These are phyloP conservation scores for Agrotis exclamationis DNA, from an alignment of 2,888 invertebrate species.

Conservation along the genomic window DNA sequence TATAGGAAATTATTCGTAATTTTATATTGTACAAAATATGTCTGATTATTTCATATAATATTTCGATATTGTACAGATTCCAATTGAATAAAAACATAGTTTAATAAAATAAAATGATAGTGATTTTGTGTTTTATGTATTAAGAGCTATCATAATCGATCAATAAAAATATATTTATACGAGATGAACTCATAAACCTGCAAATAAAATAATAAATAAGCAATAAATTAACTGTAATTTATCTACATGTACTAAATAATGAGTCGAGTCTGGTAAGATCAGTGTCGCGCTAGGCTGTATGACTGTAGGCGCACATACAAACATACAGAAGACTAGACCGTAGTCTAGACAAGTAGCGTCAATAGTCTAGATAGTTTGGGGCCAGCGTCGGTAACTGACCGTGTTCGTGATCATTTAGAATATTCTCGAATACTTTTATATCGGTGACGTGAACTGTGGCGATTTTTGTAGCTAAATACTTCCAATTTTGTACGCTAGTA, in stretches of 20 bases:
- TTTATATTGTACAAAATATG: slow-evolving; percentile 57
- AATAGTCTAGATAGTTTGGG: slow-evolving; percentile 60
- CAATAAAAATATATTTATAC: slow-evolving; percentile 3
- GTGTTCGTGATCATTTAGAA: background rate
- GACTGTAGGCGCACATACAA: slow-evolving; percentile 50
- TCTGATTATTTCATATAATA: slow-evolving; percentile 45
- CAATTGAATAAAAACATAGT: slow-evolving; percentile 41
- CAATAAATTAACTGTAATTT: slow-evolving; percentile 32
- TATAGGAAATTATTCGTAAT: slow-evolving; percentile 49
- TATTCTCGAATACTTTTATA: slow-evolving; percentile 11
- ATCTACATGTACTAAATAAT: slow-evolving; percentile 9
- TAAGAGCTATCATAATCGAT: slow-evolving; percentile 1
- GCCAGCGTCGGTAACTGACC: slow-evolving; percentile 34
- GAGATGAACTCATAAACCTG: slow-evolving; percentile 29
- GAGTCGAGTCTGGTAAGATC: slow-evolving; percentile 15
- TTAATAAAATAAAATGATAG: slow-evolving; percentile 27
- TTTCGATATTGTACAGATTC: slow-evolving; percentile 46
- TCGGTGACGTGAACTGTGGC: slow-evolving; percentile 17
- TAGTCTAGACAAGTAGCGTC: slow-evolving; percentile 65
- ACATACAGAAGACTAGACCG: slow-evolving; percentile 57
- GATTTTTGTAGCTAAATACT: slow-evolving; percentile 26
- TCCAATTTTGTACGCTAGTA: background rate
- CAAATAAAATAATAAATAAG: slow-evolving; percentile 24
- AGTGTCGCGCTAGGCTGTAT: slow-evolving; percentile 18
- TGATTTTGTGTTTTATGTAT: slow-evolving; percentile 44